Percentiles rank a stretch among this genome's conserved stretches.
Evolutionary conservation across 2,113 vertebrate genomes (phyloP).

Genomic region (Aplodontia rufa): DNA sequence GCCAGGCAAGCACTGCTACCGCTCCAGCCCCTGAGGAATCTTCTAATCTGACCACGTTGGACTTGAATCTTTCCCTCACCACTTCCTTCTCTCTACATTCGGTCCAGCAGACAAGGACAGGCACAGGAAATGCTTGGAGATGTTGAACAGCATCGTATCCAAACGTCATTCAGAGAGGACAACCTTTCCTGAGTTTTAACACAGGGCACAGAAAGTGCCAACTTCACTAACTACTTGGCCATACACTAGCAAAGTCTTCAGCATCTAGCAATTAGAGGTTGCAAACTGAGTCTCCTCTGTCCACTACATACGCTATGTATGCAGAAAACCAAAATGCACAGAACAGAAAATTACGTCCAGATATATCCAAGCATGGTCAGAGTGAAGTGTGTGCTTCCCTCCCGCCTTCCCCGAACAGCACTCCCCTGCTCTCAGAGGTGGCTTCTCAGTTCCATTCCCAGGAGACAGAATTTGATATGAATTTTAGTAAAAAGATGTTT

Average conservation of each 20-base stretch:
- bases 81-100: background rate
- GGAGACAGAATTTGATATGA: background rate
- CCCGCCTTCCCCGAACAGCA: background rate
- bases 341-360: too few species aligned
- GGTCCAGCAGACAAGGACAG: slow-evolving; percentile 9
- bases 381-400: background rate
- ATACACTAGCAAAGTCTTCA: background rate
- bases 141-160: background rate
- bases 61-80: background rate
- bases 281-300: background rate
- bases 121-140: background rate
- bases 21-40: too few species aligned
- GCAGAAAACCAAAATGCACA: background rate
- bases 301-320: background rate
- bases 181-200: slow-evolving; percentile 23
- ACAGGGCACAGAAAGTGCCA: slow-evolving; percentile 30
- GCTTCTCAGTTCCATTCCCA: background rate
- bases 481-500: slow-evolving; percentile 7
- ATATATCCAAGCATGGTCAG: too few species aligned
- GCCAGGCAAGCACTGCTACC: too few species aligned
- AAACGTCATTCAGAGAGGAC: background rate
- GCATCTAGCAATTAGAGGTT: slow-evolving; percentile 3
- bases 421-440: background rate
- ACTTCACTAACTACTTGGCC: slow-evolving; percentile 32
- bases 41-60: background rate